Base-by-base conservation (phyloP, 2,888 invertebrate genomes). In the Spialia ferax region DNA sequence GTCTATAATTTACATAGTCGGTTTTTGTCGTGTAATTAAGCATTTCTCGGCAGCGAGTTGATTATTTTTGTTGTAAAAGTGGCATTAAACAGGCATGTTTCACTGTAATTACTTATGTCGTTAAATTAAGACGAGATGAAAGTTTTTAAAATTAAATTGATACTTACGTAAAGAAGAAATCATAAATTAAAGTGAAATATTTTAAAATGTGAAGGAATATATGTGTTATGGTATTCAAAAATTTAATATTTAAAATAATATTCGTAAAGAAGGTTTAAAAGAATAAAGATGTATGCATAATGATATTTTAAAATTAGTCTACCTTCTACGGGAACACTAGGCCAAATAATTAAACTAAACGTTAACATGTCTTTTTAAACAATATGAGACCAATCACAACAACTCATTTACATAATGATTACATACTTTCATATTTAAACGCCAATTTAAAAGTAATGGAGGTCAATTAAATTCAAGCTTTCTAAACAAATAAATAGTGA, bases 1-100 rank as follows among this genome's bases (percentile, higher is more conserved):
- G n/a, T 32, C 32, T 32, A 61, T 61, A 61, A 32, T 48, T 61
- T 50, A 32, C 29, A 20, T 45, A 23, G 20, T 32, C n/a, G 11
- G 61, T 61, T 61, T 61, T 61, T 48, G 61, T 61, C 48, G n/a
- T 20, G 48, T 48, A 18, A 48, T 48, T 48, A 48, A 48, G 48
- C 3, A 48, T 8, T 45, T 38, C n/a, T 3, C 38, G 38, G 38
- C n/a, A 38, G 38, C n/a, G 38, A n/a, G 38, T 13, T 38, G 38
- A 15, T n/a, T 42, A 42, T 15, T 42, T 15, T 15, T 42, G 1
- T 42, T 42, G 42, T 42, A 42, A 0, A 38, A n/a, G 38, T n/a
- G n/a, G n/a, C 38, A 38, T 38, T 38, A 4, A 38, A 38, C 13
- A 38, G n/a, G n/a, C 38, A 38, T 38, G 29, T 29, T 35, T n/a